These are phyloP conservation scores for Scophthalmus maximus DNA, from an alignment of 2,113 vertebrate genomes.

Conservation along the genomic window DNA sequence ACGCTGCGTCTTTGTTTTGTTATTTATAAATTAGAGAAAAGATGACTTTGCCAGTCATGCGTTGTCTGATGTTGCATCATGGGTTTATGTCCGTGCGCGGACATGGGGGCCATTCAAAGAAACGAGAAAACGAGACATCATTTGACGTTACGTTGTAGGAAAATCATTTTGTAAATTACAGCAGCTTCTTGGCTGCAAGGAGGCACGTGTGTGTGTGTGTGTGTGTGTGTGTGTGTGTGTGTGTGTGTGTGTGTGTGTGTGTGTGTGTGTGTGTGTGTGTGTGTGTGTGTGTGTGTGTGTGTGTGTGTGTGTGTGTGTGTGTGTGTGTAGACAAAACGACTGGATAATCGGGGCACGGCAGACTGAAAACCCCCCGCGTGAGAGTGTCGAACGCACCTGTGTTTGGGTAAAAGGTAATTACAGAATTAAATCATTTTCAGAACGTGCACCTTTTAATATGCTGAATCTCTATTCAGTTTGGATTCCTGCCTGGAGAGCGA, in stretches of 20 bases:
- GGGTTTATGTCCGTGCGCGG: not conserved
- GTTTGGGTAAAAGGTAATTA: not conserved
- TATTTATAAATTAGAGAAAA: not conserved
- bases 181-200: not conserved
- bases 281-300: no score
- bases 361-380: not conserved
- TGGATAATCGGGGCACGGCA: not conserved
- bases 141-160: not conserved
- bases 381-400: not conserved
- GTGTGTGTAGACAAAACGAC: no score
- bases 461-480: not conserved
- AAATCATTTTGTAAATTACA: not conserved
- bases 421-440: not conserved
- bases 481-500: not conserved
- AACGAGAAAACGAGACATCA: not conserved
- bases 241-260: no score
- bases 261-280: no score
- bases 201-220: not conserved
- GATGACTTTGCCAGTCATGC: not conserved
- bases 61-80: not conserved
- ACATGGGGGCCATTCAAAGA: not conserved
- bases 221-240: no score
- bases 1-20: not conserved
- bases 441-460: conserved; percentile 1
- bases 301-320: no score